A percentile compares a stretch with the other conserved stretches of the same genome.
Conservation (phyloP, 2,113 vertebrate genomes). For the Butastur rufipennis region DNA sequence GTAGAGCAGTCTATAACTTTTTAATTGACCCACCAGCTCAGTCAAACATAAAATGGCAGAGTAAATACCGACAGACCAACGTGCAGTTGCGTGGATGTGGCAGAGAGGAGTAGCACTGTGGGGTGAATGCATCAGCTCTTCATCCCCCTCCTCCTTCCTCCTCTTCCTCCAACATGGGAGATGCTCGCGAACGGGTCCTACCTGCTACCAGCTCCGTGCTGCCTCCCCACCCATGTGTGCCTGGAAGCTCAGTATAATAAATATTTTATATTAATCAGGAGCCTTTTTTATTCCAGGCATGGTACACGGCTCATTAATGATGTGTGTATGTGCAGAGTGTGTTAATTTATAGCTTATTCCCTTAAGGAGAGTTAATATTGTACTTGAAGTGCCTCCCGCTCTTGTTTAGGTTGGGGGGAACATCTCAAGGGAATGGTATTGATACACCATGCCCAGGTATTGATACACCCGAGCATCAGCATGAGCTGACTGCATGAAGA, state of each 20-base stretch:
- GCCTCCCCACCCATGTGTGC: accelerated
- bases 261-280: neutral
- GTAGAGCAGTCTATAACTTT: neutral
- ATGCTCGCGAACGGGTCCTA: accelerated
- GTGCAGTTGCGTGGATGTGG: neutral
- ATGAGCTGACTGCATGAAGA: neutral
- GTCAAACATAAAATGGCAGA: neutral
- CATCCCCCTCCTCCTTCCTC: neutral
- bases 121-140: neutral
- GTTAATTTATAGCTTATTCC: neutral
- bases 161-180: neutral
- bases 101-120: neutral
- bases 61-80: neutral
- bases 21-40: neutral
- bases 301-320: accelerated
- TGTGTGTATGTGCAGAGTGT: neutral
- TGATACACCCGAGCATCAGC: neutral
- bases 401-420: neutral
- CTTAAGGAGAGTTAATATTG: neutral
- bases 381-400: neutral
- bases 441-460: neutral
- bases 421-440: neutral
- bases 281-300: neutral
- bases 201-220: neutral
- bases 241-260: neutral